A percentile compares a stretch with the other conserved stretches of the same genome.
These are phyloP conservation scores for Halictus ligatus DNA, from an alignment of 2,888 invertebrate genomes.

Conservation along the genomic window DNA sequence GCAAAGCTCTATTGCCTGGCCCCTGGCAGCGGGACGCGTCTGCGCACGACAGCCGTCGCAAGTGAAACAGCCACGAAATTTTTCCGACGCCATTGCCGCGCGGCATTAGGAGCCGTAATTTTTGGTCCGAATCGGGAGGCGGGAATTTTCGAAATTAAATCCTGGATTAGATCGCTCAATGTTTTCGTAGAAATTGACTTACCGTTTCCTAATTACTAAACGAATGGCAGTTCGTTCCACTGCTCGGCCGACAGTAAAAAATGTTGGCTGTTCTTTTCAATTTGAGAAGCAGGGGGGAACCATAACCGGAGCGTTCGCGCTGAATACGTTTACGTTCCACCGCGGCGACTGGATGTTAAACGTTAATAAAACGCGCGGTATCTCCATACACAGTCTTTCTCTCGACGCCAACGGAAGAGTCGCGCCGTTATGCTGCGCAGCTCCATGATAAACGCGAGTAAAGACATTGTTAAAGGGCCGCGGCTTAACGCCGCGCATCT, in stretches of 20 bases:
- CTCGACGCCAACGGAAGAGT: slow-evolving; percentile 13
- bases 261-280: background rate
- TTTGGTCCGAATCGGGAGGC: too few relatives aligned
- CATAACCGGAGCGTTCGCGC: background rate
- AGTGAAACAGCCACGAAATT: slow-evolving; percentile 21
- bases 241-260: background rate
- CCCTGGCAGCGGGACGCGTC: slow-evolving; percentile 51
- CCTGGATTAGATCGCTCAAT: background rate
- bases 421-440: slow-evolving; percentile 36
- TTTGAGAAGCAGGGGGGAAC: background rate
- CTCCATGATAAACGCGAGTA: slow-evolving; percentile 30
- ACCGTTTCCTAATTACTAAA: background rate
- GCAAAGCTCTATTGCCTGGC: slow-evolving; percentile 51
- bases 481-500: slow-evolving; percentile 36
- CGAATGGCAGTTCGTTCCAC: background rate
- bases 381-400: slow-evolving; percentile 17
- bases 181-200: background rate
- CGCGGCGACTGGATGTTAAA: slow-evolving; percentile 6
- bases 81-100: background rate
- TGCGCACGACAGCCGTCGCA: slow-evolving; percentile 43
- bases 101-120: slow-evolving; percentile 2
- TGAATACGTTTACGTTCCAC: background rate
- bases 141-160: background rate
- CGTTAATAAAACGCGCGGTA: slow-evolving; percentile 48
- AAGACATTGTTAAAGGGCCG: slow-evolving; percentile 31